These are phyloP conservation scores for Discoglossus pictus DNA, from an alignment of 2,797 vertebrate species.

Conservation along the genomic window DNA sequence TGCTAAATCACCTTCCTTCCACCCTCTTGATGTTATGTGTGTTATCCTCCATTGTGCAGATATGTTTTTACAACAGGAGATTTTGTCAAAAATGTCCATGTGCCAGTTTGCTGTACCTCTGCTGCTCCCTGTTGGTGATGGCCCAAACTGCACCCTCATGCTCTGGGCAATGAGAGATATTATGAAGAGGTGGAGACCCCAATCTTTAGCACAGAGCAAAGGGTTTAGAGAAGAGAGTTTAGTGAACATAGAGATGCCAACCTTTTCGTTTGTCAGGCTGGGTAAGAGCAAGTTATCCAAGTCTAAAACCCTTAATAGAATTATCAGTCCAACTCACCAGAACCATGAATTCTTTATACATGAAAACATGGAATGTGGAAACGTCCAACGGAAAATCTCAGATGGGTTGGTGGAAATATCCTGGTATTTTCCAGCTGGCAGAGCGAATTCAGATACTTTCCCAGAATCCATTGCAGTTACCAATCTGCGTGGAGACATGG, in stretches of 20 bases:
- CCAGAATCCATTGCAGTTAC: slow-evolving; percentile 69
- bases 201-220: slow-evolving; percentile 42
- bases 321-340: slow-evolving; percentile 62
- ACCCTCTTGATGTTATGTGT: slow-evolving; percentile 76
- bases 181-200: slow-evolving; percentile 68
- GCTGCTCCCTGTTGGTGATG: slow-evolving; percentile 67
- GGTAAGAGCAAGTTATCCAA: slow-evolving; percentile 69
- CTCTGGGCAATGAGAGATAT: slow-evolving; percentile 73
- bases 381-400: slow-evolving; percentile 58
- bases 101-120: slow-evolving; percentile 81
- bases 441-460: slow-evolving; percentile 64
- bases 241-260: slow-evolving; percentile 60
- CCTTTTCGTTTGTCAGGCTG: slow-evolving; percentile 63
- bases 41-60: slow-evolving; percentile 76
- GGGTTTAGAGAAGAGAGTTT: slow-evolving; percentile 64
- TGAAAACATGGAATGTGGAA: slow-evolving; percentile 68
- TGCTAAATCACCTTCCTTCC: slow-evolving; percentile 21
- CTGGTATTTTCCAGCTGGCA: slow-evolving; percentile 72
- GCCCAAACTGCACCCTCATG: slow-evolving; percentile 62
- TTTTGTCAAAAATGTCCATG: slow-evolving; percentile 75
- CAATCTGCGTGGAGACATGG: slow-evolving; percentile 77
- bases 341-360: slow-evolving; percentile 75
- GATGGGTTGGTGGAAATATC: slow-evolving; percentile 75
- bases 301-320: slow-evolving; percentile 74
- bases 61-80: slow-evolving; percentile 76